Evolutionary conservation across 2,888 invertebrate species (phyloP).

Genomic region (Amiota minor): DNA sequence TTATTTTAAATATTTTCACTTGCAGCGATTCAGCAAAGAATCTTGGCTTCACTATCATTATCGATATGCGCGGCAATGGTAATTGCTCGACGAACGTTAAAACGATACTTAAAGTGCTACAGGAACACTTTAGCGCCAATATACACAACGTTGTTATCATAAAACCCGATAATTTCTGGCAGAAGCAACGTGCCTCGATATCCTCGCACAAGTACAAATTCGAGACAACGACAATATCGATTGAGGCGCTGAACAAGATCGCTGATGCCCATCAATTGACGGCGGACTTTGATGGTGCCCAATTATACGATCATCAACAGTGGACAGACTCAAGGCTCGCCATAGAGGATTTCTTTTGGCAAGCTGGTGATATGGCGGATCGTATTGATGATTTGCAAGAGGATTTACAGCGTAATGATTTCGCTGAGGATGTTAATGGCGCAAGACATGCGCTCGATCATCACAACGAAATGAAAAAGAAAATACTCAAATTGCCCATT

Average conservation of each 20-base stretch:
- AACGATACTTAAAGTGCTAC: conserved; percentile 95
- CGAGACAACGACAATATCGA: conserved; percentile 97
- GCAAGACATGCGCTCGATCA: conserved; percentile 94
- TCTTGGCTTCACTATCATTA: conserved; percentile 94
- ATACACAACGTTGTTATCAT: conserved; percentile 97
- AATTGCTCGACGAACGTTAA: conserved; percentile 93
- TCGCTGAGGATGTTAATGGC: conserved; percentile 94
- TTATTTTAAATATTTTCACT: conserved; percentile 31
- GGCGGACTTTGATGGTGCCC: conserved; percentile 92
- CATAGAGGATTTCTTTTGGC: conserved; percentile 96
- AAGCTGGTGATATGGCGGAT: conserved; percentile 93
- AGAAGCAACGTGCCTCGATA: conserved; percentile 97
- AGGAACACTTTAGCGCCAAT: conserved; percentile 94
- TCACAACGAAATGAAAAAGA: conserved; percentile 94
- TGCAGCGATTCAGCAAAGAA: conserved; percentile 75
- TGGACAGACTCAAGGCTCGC: conserved; percentile 97
- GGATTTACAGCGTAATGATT: conserved; percentile 92
- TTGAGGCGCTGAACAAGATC: conserved; percentile 93
- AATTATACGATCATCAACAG: conserved; percentile 95
- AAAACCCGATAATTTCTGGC: conserved; percentile 99
- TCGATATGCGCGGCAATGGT: conserved; percentile 95
- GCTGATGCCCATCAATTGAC: conserved; percentile 95
- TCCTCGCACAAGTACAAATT: conserved; percentile 99
- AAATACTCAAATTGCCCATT: conserved; percentile 93
- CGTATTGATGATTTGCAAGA: conserved; percentile 94